Evolutionary conservation across 1,140 invertebrate species (phyloP), one percentile per base, ranked within the genome.

Genomic region (Sesamia nonagrioides): DNA sequence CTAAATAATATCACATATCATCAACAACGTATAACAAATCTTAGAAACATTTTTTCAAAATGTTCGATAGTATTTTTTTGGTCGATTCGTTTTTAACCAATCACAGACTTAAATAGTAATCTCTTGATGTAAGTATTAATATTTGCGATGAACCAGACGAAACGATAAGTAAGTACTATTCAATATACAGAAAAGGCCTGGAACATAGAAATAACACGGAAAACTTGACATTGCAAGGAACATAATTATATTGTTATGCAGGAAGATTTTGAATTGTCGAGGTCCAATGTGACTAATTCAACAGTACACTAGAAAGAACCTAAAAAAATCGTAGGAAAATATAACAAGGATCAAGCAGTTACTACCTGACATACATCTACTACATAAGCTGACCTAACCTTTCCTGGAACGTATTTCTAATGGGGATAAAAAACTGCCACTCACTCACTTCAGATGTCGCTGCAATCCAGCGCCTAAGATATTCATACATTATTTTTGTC

Each of bases 1-100:
- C 84, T 90, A 86, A 84, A 73, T 92, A 92, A 91, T 94, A 94
- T 94, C 92, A 94, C 92, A 94, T 92, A 92, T 92, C 92, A 92
- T 81, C 89, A 92, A 90, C 90, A 89, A 93, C 88, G 88, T 88
- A 82, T 82, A 58, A 71, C 56, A 77, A 75, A 79, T 54, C 80
- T 82, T 66, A 73, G 58, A 78, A 87, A 86, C 82, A 89, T 85
- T 86, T 87, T 84, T 78, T 66, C 13, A 84, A 86, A 88, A 88
- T 85, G 82, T 86, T 78, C 52, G 69, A 78, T 60, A 79, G 15
- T 50, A 71, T 71, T 88, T 90, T 90, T 88, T 90, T 91, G 85
- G 86, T 76, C 86, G 87, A 88, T 84, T 78, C 78, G 33, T 66
- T 60, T 74, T 35, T 17, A 75, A 75, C 56, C 63, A 66, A 77